These are phyloP conservation scores for Timema cristinae DNA, from an alignment of 2,888 invertebrate genomes.

Conservation along the genomic window DNA sequence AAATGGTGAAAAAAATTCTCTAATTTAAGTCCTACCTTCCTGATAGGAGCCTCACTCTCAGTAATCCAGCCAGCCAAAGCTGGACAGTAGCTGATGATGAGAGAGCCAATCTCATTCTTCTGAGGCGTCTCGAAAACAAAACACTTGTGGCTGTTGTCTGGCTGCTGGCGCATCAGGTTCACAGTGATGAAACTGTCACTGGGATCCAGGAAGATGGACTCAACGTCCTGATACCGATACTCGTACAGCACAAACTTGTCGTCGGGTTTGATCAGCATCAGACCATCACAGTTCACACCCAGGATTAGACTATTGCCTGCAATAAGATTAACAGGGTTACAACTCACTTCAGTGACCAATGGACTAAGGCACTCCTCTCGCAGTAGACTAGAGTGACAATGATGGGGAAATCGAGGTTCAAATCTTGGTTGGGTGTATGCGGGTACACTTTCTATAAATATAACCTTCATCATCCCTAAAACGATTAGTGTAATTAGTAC, in stretches of 20 bases:
- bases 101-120: constrained; percentile 86
- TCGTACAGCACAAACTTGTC: constrained; percentile 90
- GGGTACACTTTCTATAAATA: no score
- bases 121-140: constrained; percentile 89
- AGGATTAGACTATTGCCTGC: constrained; percentile 57
- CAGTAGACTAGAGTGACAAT: no score
- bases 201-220: constrained; percentile 85
- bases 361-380: no score
- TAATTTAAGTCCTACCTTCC: constrained; percentile 48
- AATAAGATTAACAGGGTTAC: no score
- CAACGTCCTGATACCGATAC: constrained; percentile 85
- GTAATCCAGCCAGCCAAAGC: constrained; percentile 74
- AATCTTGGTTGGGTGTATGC: no score
- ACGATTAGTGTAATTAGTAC: no score
- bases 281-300: constrained; percentile 86
- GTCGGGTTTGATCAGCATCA: constrained; percentile 84
- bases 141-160: constrained; percentile 65
- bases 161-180: constrained; percentile 68
- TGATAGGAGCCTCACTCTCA: constrained; percentile 63
- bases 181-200: constrained; percentile 90
- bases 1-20: no score
- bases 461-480: no score
- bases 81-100: constrained; percentile 89
- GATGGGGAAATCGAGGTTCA: no score
- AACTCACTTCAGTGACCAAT: no score